Percentiles rank a stretch among this genome's conserved stretches.
Conservation (phyloP, 2,797 vertebrate genomes). For the Thripadectes ignobilis region DNA sequence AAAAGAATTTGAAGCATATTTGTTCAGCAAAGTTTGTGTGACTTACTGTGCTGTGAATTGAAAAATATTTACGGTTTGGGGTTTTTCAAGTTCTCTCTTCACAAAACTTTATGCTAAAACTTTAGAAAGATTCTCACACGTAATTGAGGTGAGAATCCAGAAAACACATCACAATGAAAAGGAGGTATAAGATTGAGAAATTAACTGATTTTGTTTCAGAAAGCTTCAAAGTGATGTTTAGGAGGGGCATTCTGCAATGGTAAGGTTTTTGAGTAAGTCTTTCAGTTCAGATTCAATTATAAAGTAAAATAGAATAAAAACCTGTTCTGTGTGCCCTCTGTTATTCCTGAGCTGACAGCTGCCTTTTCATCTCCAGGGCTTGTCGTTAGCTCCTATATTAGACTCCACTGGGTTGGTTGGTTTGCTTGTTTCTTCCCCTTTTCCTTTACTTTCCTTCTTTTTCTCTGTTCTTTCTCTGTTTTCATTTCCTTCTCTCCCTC, state of each 20-base stretch:
- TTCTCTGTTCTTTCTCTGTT: no score
- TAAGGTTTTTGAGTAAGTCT: neutral
- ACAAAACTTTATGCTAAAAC: neutral
- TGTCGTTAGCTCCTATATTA: neutral
- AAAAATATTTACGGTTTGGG: neutral
- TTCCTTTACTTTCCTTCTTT: rapidly evolving
- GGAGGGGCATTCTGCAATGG: rapidly evolving
- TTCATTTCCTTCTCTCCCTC: neutral
- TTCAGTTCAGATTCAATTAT: neutral
- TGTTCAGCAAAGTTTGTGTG: neutral
- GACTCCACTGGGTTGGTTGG: no score
- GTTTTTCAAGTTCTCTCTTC: neutral
- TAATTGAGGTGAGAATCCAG: neutral
- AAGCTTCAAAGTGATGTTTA: neutral
- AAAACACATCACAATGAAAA: neutral
- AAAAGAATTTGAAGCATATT: neutral
- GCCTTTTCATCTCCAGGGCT: neutral
- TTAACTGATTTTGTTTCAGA: neutral
- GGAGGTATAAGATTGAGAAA: neutral
- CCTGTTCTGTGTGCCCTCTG: neutral
- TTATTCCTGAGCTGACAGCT: neutral
- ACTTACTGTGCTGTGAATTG: neutral
- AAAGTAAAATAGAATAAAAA: neutral
- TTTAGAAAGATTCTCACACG: neutral
- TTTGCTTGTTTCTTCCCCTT: no score